Conservation (phyloP, 2,113 vertebrate genomes). For the Haemorhous mexicanus region DNA sequence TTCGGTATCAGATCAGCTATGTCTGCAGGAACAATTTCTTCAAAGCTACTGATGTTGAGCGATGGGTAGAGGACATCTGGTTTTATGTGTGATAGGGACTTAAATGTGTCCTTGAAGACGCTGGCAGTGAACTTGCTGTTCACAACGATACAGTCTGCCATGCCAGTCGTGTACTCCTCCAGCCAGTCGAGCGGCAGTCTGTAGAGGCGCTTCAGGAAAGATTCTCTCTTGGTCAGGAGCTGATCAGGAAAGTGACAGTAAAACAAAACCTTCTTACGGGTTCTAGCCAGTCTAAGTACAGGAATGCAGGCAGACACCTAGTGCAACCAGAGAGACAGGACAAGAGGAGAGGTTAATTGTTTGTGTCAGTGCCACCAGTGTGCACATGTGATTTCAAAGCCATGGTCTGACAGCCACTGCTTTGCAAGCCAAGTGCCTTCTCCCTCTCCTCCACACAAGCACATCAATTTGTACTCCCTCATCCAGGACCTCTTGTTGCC, state of each 20-base stretch:
- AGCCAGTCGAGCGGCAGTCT: conserved; percentile 88
- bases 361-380: fast-evolving
- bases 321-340: not conserved
- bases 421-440: not conserved
- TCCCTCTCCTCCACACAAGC: not conserved
- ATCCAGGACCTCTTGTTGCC: fast-evolving
- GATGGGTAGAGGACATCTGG: conserved; percentile 92
- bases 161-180: conserved; percentile 92
- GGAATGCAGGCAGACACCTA: conserved; percentile 97
- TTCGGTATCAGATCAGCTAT: conserved; percentile 77
- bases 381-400: fast-evolving
- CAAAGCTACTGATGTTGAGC: conserved; percentile 84
- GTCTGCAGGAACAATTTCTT: conserved; percentile 69
- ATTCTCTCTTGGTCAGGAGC: conserved; percentile 86
- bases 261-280: conserved; percentile 90
- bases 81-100: conserved; percentile 77
- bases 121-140: conserved; percentile 92
- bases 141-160: conserved; percentile 93
- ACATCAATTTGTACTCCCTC: not conserved
- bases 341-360: not conserved
- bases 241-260: conserved; percentile 98
- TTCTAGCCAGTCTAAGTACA: conserved; percentile 84
- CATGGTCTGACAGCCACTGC: fast-evolving
- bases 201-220: conserved; percentile 84
- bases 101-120: conserved; percentile 89